Base-by-base conservation (phyloP, 35 echinoderm and acorn worm species). In the Anneissia japonica region DNA sequence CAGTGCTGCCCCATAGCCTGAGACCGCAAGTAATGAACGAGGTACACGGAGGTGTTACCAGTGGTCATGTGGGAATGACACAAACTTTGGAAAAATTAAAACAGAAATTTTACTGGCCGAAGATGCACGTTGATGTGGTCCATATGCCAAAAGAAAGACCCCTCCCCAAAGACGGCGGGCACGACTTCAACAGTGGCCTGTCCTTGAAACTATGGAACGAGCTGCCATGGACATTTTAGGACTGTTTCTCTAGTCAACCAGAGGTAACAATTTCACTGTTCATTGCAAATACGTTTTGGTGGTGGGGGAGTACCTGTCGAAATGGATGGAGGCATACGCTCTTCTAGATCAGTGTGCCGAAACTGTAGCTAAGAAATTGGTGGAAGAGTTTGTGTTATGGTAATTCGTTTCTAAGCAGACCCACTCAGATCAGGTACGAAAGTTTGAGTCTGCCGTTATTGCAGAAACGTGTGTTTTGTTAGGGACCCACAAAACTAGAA, bases 221-320 rank as follows among this genome's bases (percentile, higher is more conserved):
- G 83, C 87, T 19, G 92, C 88, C 11, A 81, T 94, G 88, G 92
- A 90, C 75, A 91, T 94, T 34, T 32, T 94, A 38, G 88, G n/a
- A n/a, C n/a, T n/a, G n/a, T n/a, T n/a, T n/a, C n/a, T n/a, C n/a
- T n/a, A n/a, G n/a, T n/a, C 88, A 29, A 39, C 23, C n/a, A 82
- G 39, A 82, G 92, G 88, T 34, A 88, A 91, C 46, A 91, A n/a
- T n/a, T n/a, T n/a, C n/a, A n/a, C n/a, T n/a, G n/a, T n/a, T n/a
- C n/a, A n/a, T n/a, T n/a, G n/a, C n/a, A n/a, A 79, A 32, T 88
- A 88, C 37, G 84, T 91, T 30, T 75, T 89, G 38, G 73, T 90
- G 74, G 43, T 96, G 12, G 93, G 85, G 26, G 93, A 96, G 35
- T 96, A 95, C 64, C 92, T 91, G 56, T 86, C 86, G 5, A 89